Evolutionary conservation across 2,113 vertebrate species (phyloP), one percentile per base, ranked within the genome.

Genomic region (Turdus rufiventris): DNA sequence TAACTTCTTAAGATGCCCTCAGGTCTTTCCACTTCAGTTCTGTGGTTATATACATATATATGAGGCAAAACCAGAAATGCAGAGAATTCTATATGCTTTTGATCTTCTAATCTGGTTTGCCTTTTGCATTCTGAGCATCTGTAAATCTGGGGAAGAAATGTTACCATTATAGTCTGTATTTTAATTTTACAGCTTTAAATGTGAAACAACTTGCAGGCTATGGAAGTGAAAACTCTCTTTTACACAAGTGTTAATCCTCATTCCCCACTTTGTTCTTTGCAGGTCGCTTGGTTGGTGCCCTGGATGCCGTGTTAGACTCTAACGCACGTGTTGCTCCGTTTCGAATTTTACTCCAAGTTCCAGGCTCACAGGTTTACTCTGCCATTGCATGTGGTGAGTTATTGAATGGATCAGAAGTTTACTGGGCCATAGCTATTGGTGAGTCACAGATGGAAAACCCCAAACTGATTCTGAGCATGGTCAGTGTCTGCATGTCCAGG

Each of bases 201-300:
- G n/a, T 68, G 88, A 63, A 43, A 79, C 26, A 47, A 11, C 76
- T 67, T 48, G 21, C 15, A 54, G 68, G 26, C 60, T 56, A 11
- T 31, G 29, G 81, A 29, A 63, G 18, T 40, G 40, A 45, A 51
- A 85, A 9, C 31, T 62, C 66, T 40, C 5, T 40, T 40, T 40
- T 40, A 40, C 14, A 12, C 11, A 40, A 40, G 31, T 2, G 0
- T 45, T 85, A 57, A 90, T 58, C 42, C 19, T 77, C 9, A 62
- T 57, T 26, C 2, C 8, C 38, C 29, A 5, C 2, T 1, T 71
- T 75, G 28, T 21, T 26, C 31, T 11, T 42, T 74, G 45, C 95
- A 99, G 99, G 99, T 97, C 98, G 99, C 94, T 97, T 99, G 95
- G 99, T 99, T 20, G 99, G 99, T 16, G 99, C 99, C 5, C 96